Base-by-base conservation (phyloP, 2,113 vertebrate genomes). In the Malaclemys terrapin region DNA sequence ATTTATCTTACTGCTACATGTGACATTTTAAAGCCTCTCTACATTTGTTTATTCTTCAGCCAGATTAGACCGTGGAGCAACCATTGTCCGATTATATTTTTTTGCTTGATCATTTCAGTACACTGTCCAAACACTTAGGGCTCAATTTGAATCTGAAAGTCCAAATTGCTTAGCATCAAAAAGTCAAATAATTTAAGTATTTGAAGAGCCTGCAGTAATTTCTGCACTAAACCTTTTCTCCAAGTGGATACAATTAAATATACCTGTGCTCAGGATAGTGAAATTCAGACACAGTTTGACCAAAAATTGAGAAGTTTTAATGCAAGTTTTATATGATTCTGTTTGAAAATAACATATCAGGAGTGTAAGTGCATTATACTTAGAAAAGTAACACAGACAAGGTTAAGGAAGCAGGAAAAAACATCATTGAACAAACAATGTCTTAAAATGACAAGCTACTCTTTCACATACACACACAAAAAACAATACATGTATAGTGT, bases 81-180 rank as follows among this genome's bases (percentile, higher is more conserved):
- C 6, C 25, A 12, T 0, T 72, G 45, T 27, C 76, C 79, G 38
- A 6, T 29, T 11, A 19, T 20, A 45, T 0, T 0, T n/a, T 54
- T 54, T 76, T 56, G n/a, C 88, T 65, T 49, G 3, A 49, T 24
- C 10, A 4, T 59, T 91, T 54, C 69, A 47, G 38, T 6, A 72
- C 1, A 0, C 25, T 53, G 80, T 84, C 19, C 78, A 84, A 83
- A 89, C 47, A 54, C 4, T 84, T 86, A 19, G 1, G 53, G 52
- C 35, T 78, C 53, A 9, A n/a, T 88, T 53, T 84, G 56, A 11
- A 17, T 3, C 1, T 35, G 42, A 42, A 53, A 12, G 7, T 72
- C 49, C 56, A 6, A 79, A 38, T 22, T 9, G 25, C 65, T 83
- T 38, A 78, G 65, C 20, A 80, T 75, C 65, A 92, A 75, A 9